Base-by-base conservation (phyloP, 2,797 vertebrate species). In the Leptodactylus fallax region DNA sequence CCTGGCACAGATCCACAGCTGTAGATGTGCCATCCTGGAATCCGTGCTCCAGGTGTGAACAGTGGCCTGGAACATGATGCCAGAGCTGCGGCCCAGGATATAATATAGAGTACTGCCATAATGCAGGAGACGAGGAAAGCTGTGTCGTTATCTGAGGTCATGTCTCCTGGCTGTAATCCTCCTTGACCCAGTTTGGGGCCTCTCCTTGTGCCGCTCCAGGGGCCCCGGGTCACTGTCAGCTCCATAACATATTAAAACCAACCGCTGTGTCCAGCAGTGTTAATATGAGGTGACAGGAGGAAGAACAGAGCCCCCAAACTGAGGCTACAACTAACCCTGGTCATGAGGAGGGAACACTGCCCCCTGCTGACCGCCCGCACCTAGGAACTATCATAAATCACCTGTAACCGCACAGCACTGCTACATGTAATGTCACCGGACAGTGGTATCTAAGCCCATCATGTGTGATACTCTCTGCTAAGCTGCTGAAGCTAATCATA, bases 201-300 rank as follows among this genome's bases (percentile, higher is more conserved):
- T n/a, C 1, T 78, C 19, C 11, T 12, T 74, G 67, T 16, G 51
- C 60, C 7, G 0, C 45, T 72, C 25, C 7, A 6, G 58, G 84
- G 45, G 45, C 58, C 36, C 27, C 21, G 21, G 36, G 84, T 76
- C 60, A 79, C 27, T 27, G 47, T 6, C 9, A 19, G 58, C 3
- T 27, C n/a, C 67, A 71, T 71, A 36, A 72, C 16, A 21, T 7
- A 21, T 47, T 49, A 36, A 36, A 85, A 14, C 21, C 36, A 36
- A 78, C 72, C 16, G 11, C 19, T 0, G 47, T 14, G 36, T 36
- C 36, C 36, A 36, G 36, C 1, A 36, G 36, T 56, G 53, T 2
- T 86, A 67, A 86, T 27, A 69, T 1, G 85, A 45, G 85, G 61
- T 27, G 85, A 79, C 74, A 79, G 45, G 14, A n/a, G 61, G 49